phyloP scores from a whole-genome alignment of 2,888 invertebrate genomes.

The Phortica okadai region DNA sequence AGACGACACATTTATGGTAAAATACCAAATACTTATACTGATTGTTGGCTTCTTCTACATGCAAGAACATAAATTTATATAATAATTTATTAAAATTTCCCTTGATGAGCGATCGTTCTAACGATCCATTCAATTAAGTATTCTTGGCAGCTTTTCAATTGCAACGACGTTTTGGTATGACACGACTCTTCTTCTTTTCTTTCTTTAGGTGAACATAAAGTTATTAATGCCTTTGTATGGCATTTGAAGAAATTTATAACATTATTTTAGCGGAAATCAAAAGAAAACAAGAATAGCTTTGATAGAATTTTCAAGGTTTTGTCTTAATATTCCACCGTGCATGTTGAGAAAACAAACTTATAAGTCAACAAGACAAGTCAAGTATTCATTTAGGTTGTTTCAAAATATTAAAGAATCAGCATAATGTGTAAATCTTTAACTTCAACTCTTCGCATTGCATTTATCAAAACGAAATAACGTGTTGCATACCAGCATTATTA shows the following conservation, averaged over 20 bases:
- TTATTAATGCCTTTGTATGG: constrained; percentile 20
- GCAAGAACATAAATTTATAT: constrained; percentile 29
- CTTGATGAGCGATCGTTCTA: constrained; percentile 54
- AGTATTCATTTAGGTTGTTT: no score
- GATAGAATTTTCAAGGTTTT: no score
- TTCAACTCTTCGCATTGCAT: no score
- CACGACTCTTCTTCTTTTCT: constrained; percentile 15
- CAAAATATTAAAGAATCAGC: no score
- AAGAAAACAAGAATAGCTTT: neutral
- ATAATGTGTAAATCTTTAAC: no score
- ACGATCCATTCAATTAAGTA: constrained; percentile 51
- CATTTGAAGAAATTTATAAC: neutral
- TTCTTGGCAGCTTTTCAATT: constrained; percentile 42
- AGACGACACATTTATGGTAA: constrained; percentile 34
- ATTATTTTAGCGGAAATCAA: neutral
- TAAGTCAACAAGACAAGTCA: no score
- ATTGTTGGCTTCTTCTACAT: constrained; percentile 14
- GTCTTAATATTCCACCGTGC: no score
- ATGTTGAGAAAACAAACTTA: no score
- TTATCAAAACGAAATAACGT: no score
- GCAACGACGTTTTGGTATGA: constrained; percentile 47
- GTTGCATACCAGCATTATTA: neutral
- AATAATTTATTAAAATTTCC: constrained; percentile 56
- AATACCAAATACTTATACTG: constrained; percentile 31
- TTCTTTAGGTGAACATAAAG: constrained; percentile 4